These are phyloP conservation scores for Tenodera sinensis DNA, from an alignment of 2,888 invertebrate species.

Conservation along the genomic window DNA sequence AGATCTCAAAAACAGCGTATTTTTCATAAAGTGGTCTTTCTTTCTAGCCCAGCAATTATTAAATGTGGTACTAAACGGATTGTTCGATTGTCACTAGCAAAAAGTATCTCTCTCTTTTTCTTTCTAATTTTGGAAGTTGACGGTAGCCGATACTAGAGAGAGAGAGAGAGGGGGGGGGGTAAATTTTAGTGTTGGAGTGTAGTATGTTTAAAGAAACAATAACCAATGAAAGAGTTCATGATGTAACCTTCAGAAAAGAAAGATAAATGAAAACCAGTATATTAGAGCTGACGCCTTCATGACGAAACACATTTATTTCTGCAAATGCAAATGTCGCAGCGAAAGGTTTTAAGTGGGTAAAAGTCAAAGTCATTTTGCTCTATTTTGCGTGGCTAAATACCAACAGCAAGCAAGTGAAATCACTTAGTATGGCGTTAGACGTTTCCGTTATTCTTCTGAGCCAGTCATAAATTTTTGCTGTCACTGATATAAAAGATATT, in stretches of 20 bases:
- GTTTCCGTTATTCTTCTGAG: not conserved
- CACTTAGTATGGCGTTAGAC: not conserved
- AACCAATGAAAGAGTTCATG: too few relatives aligned
- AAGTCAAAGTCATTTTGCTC: not conserved
- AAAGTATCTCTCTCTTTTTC: too few relatives aligned
- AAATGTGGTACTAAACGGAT: too few relatives aligned
- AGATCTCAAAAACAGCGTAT: too few relatives aligned
- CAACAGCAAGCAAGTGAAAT: not conserved
- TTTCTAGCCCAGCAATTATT: too few relatives aligned
- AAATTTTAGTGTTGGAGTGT: too few relatives aligned
- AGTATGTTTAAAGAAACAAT: too few relatives aligned
- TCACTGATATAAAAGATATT: not conserved
- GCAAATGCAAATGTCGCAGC: not conserved
- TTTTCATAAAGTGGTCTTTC: too few relatives aligned
- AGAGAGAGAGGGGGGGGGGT: too few relatives aligned
- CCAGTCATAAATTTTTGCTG: not conserved
- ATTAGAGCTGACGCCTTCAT: not conserved
- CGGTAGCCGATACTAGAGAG: too few relatives aligned
- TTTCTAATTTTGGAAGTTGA: too few relatives aligned
- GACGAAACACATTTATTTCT: not conserved
- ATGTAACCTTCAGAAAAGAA: not conserved
- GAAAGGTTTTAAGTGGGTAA: not conserved
- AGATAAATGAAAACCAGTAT: not conserved
- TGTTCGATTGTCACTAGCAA: too few relatives aligned
- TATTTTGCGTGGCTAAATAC: not conserved